These are phyloP conservation scores for Musca vetustissima DNA, from an alignment of 1,140 invertebrate species.

Conservation along the genomic window DNA sequence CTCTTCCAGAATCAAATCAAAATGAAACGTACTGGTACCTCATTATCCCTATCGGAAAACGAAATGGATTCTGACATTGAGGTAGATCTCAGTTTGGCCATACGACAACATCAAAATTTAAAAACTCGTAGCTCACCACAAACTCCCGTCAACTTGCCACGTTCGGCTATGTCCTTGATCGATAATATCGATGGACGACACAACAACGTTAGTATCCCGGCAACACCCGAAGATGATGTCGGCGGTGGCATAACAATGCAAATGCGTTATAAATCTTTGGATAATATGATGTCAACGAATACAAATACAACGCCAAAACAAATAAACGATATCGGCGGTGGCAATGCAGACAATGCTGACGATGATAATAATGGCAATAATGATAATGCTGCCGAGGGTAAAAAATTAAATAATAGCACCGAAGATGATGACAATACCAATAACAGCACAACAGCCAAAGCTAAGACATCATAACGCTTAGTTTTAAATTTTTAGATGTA, in stretches of 20 bases:
- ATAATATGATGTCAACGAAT: not conserved
- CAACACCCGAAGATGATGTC: not conserved
- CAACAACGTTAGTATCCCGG: not conserved
- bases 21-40: constrained; percentile 69
- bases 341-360: too few relatives aligned
- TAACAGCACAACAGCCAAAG: not conserved
- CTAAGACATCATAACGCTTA: not conserved
- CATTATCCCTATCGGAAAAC: constrained; percentile 76
- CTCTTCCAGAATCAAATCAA: constrained; percentile 43
- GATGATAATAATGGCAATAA: too few relatives aligned
- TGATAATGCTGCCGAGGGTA: too few relatives aligned
- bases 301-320: constrained; percentile 28
- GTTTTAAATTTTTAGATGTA: too few relatives aligned
- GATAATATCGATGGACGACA: constrained; percentile 15
- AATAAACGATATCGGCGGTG: constrained; percentile 12
- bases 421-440: not conserved
- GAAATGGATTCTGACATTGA: constrained; percentile 69
- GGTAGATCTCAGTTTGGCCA: constrained; percentile 38
- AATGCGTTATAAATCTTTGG: constrained; percentile 4
- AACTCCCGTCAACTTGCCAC: constrained; percentile 22
- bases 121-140: constrained; percentile 37
- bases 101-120: constrained; percentile 32
- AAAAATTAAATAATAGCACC: too few relatives aligned
- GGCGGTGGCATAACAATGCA: not conserved
- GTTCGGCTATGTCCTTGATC: constrained; percentile 11